Conservation (phyloP, 2,888 invertebrate species). For the Patella depressa region DNA sequence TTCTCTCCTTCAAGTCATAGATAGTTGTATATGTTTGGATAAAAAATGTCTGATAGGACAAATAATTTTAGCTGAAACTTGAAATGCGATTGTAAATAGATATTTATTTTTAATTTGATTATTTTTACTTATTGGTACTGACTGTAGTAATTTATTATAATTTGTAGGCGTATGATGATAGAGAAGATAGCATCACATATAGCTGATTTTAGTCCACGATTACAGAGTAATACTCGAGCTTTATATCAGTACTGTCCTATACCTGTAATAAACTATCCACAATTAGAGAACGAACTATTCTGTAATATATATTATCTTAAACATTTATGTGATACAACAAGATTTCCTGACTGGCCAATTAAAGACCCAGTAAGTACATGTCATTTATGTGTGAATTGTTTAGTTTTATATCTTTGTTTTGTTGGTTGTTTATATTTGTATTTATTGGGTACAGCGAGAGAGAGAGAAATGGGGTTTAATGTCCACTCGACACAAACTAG, state of each 20-base stretch:
- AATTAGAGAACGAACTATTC: slow-evolving; percentile 95
- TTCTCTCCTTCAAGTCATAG: too few species aligned
- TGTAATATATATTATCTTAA: slow-evolving; percentile 98
- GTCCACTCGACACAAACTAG: too few species aligned
- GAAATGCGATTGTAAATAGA: too few species aligned
- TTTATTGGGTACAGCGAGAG: neutral
- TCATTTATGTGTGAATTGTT: neutral
- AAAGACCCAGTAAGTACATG: slow-evolving; percentile 85
- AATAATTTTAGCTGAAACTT: too few species aligned
- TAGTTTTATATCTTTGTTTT: neutral
- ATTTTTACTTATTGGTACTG: too few species aligned
- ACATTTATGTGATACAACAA: slow-evolving; percentile 89
- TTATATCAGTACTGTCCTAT: slow-evolving; percentile 96
- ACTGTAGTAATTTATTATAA: slow-evolving; percentile 1
- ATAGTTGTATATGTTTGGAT: too few species aligned
- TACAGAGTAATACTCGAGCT: slow-evolving; percentile 94
- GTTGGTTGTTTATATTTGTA: slow-evolving; percentile 9
- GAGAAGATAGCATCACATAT: slow-evolving; percentile 98
- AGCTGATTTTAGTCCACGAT: slow-evolving; percentile 94
- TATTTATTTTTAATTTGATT: too few species aligned
- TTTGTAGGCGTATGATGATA: slow-evolving; percentile 86
- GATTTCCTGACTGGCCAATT: slow-evolving; percentile 98
- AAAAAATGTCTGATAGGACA: too few species aligned
- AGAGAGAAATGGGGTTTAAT: too few species aligned
- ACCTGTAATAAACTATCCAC: slow-evolving; percentile 92